Conservation (phyloP, 2,113 vertebrate species). For the Bambusicola thoracicus region DNA sequence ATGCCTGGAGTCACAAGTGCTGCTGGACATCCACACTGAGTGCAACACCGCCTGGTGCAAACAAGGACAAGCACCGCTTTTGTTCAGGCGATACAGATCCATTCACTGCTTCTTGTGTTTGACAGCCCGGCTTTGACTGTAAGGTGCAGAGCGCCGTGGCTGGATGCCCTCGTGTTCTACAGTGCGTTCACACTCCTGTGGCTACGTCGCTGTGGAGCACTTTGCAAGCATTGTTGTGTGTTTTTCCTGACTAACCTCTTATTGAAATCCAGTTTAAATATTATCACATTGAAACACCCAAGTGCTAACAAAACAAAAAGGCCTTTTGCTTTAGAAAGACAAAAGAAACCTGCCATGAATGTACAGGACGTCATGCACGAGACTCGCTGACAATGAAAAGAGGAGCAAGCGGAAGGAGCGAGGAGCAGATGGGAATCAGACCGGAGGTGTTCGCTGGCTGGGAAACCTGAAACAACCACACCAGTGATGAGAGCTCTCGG, state of each 20-base stretch:
- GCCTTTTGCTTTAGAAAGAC: background rate
- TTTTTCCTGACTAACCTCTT: conserved; percentile 1
- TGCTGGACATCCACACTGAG: conserved; percentile 19
- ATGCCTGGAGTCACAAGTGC: background rate
- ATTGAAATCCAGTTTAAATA: conserved; percentile 35
- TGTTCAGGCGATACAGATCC: background rate
- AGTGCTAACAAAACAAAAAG: conserved; percentile 33
- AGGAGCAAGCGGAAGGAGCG: conserved; percentile 12
- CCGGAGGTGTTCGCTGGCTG: background rate
- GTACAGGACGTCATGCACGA: conserved; percentile 54
- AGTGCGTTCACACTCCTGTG: background rate
- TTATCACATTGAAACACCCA: conserved; percentile 52
- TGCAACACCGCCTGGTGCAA: conserved; percentile 14
- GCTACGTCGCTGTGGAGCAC: background rate
- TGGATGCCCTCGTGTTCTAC: background rate
- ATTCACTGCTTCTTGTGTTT: conserved; percentile 8
- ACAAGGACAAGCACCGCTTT: background rate
- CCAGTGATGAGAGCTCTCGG: conserved; percentile 17
- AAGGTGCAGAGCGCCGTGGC: background rate
- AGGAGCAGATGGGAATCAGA: conserved; percentile 2
- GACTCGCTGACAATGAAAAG: conserved; percentile 47
- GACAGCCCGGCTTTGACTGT: background rate
- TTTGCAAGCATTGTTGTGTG: background rate
- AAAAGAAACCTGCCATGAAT: conserved; percentile 5
- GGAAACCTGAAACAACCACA: conserved; percentile 23